phyloP scores from a whole-genome alignment of 1,140 invertebrate genomes.

The Forficula auricularia region DNA sequence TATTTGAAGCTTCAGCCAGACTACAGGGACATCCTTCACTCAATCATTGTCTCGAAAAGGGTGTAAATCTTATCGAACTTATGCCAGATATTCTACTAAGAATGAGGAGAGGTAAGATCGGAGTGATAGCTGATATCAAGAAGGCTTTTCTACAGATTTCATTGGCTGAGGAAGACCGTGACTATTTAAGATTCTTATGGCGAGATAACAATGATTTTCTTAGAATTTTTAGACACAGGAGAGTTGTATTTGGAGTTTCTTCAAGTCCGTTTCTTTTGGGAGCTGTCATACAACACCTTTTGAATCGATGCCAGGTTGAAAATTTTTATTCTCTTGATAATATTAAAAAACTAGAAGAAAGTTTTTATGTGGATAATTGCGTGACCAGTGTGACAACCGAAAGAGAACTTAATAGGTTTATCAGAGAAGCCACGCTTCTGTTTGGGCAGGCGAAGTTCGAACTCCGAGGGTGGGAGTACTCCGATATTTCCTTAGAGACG shows the following conservation, averaged over 20 bases:
- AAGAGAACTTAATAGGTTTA: slow-evolving; percentile 15
- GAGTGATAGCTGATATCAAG: slow-evolving; percentile 24
- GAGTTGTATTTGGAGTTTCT: slow-evolving; percentile 15
- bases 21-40: slow-evolving; percentile 17
- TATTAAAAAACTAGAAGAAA: slow-evolving; percentile 9
- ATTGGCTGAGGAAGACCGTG: slow-evolving; percentile 16
- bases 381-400: slow-evolving; percentile 12
- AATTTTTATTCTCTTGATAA: slow-evolving; percentile 6
- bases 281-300: slow-evolving; percentile 5
- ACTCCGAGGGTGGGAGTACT: slow-evolving; percentile 18
- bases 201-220: slow-evolving; percentile 9
- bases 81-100: slow-evolving; percentile 21
- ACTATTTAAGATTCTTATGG: slow-evolving; percentile 23
- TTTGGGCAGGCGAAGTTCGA: slow-evolving; percentile 17
- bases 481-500: background rate
- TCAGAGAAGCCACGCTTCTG: slow-evolving; percentile 8
- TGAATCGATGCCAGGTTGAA: slow-evolving; percentile 3
- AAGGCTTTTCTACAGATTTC: slow-evolving; percentile 26
- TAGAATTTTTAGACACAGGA: slow-evolving; percentile 14
- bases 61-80: slow-evolving; percentile 23
- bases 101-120: slow-evolving; percentile 22
- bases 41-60: slow-evolving; percentile 24
- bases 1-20: slow-evolving; percentile 16
- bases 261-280: slow-evolving; percentile 11
- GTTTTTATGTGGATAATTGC: slow-evolving; percentile 19